These are phyloP conservation scores for Xiphophorus hellerii DNA, from an alignment of 2,113 vertebrate genomes.

Conservation along the genomic window DNA sequence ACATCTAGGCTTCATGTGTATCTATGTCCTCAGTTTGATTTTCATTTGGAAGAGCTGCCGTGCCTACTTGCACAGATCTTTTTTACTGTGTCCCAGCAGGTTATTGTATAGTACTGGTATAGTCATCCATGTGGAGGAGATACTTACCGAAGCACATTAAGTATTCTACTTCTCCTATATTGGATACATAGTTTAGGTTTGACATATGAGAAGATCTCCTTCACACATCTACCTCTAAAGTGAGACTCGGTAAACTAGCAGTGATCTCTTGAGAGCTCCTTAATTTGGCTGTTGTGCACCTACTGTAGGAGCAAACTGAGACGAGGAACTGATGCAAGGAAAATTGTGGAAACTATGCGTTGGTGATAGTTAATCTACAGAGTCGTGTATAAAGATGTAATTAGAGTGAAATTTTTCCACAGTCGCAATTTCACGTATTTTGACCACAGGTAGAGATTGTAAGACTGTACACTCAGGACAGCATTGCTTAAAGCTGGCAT, in stretches of 20 bases:
- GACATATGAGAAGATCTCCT: slow-evolving; percentile 6
- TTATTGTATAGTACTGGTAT: slow-evolving; percentile 14
- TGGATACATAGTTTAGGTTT: slow-evolving; percentile 20
- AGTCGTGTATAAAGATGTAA: background rate
- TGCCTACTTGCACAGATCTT: slow-evolving; percentile 49
- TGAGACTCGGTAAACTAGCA: slow-evolving; percentile 21
- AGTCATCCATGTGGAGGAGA: slow-evolving; percentile 6
- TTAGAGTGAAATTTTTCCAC: background rate
- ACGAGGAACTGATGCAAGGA: too few species aligned
- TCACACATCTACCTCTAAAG: background rate
- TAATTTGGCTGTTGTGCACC: slow-evolving; percentile 26
- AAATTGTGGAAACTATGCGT: too few species aligned
- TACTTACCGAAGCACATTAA: slow-evolving; percentile 10
- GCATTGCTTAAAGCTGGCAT: too few species aligned
- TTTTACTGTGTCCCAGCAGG: slow-evolving; percentile 18
- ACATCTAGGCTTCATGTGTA: background rate
- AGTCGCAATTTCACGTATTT: background rate
- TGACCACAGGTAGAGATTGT: background rate
- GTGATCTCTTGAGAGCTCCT: slow-evolving; percentile 13
- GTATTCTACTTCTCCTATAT: background rate
- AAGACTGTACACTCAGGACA: background rate
- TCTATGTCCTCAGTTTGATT: slow-evolving; percentile 39
- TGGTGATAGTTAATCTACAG: background rate
- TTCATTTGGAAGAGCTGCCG: slow-evolving; percentile 47
- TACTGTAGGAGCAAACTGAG: background rate